phyloP scores from a whole-genome alignment of 2,888 invertebrate species.

The Meiosimyza decipiens region DNA sequence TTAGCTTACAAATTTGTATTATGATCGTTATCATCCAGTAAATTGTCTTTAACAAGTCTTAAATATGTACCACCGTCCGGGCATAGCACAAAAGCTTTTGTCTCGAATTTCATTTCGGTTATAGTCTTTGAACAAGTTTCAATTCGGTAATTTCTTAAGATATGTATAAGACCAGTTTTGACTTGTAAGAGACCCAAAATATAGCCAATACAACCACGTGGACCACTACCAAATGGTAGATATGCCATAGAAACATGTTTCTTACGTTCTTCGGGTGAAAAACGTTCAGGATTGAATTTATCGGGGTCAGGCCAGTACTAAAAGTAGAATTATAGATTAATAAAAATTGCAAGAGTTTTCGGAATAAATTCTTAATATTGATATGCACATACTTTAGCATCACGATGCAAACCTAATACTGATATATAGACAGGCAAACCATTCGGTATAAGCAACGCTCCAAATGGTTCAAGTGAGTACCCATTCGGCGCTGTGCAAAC shows the following conservation, averaged over 20 bases:
- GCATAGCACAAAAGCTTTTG: conserved; percentile 56
- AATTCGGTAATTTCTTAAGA: conserved; percentile 57
- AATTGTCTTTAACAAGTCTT: conserved; percentile 51
- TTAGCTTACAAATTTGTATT: too few species aligned
- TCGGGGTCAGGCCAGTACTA: conserved; percentile 58
- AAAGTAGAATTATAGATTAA: conserved; percentile 47
- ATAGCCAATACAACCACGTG: conserved; percentile 59
- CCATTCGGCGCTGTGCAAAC: conserved; percentile 53
- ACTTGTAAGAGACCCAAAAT: conserved; percentile 58
- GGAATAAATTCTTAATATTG: background rate
- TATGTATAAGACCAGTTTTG: conserved; percentile 57
- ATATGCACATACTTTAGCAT: conserved; percentile 53
- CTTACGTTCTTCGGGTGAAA: conserved; percentile 53
- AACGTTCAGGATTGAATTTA: conserved; percentile 59
- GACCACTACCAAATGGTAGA: conserved; percentile 60
- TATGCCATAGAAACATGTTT: conserved; percentile 55
- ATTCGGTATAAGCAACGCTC: conserved; percentile 46
- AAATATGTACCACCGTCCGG: conserved; percentile 58
- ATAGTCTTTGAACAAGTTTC: conserved; percentile 48
- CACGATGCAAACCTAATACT: conserved; percentile 58
- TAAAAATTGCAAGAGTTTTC: background rate
- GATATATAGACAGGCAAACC: conserved; percentile 63
- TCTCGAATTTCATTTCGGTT: conserved; percentile 54
- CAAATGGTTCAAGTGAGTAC: conserved; percentile 54
- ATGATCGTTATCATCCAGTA: background rate